A percentile compares a stretch with the other conserved stretches of the same genome.
Conservation (phyloP, 53 echinoderm and acorn worm genomes). For the Luidia sarsii region DNA sequence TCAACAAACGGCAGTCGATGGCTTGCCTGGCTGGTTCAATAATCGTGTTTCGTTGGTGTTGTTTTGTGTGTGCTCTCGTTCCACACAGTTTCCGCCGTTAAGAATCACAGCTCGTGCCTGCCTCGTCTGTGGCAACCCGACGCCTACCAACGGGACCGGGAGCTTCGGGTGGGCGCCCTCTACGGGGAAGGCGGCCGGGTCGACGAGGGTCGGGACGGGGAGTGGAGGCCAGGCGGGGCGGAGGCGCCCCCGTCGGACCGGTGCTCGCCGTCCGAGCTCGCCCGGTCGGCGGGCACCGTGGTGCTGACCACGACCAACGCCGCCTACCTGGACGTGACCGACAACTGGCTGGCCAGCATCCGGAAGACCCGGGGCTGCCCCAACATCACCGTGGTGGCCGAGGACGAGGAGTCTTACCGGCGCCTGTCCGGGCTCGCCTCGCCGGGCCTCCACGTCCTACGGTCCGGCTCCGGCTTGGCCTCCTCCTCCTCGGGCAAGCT, state of each 20-base stretch:
- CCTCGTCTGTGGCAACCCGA: not conserved
- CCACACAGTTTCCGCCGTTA: slow-evolving; percentile 4
- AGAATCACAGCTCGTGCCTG: not conserved
- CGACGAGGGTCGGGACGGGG: not conserved
- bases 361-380: slow-evolving; percentile 36
- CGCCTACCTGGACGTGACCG: slow-evolving; percentile 64
- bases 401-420: slow-evolving; percentile 46
- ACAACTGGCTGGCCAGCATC: slow-evolving; percentile 73
- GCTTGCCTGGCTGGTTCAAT: too few species aligned
- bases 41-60: too few species aligned
- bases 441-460: slow-evolving; percentile 35
- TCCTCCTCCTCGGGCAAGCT: slow-evolving; percentile 32
- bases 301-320: slow-evolving; percentile 66
- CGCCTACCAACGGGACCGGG: slow-evolving; percentile 33
- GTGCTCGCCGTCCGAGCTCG: slow-evolving; percentile 24
- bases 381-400: slow-evolving; percentile 65
- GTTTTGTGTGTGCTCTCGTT: too few species aligned
- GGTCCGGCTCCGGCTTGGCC: slow-evolving; percentile 12
- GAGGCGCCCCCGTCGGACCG: not conserved
- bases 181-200: not conserved
- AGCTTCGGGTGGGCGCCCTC: slow-evolving; percentile 14
- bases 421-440: slow-evolving; percentile 15
- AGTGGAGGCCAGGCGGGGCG: not conserved
- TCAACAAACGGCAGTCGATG: too few species aligned
- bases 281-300: slow-evolving; percentile 8